Conservation (phyloP, 1,140 invertebrate species). For the Stegodyphus mimosarum region DNA sequence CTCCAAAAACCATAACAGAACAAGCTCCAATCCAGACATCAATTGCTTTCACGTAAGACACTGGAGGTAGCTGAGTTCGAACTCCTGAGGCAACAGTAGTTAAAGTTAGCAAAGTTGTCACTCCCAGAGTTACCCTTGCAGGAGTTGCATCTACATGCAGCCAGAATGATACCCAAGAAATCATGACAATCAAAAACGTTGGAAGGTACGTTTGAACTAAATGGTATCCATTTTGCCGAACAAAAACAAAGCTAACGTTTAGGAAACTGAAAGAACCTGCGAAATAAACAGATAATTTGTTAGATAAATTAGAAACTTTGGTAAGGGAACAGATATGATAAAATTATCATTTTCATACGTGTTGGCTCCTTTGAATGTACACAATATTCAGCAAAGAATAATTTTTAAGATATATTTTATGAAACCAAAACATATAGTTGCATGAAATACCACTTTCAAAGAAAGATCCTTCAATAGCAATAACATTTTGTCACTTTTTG, state of each 20-base stretch:
- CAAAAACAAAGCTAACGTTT: constrained; percentile 62
- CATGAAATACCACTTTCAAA: too few relatives aligned
- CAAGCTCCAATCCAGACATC: constrained; percentile 68
- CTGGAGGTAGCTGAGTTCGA: constrained; percentile 65
- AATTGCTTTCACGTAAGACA: constrained; percentile 67
- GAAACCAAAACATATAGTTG: too few relatives aligned
- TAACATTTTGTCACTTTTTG: too few relatives aligned
- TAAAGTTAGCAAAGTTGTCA: constrained; percentile 67
- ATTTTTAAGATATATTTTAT: too few relatives aligned
- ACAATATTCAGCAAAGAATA: too few relatives aligned
- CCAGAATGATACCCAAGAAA: constrained; percentile 93
- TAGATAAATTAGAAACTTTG: too few relatives aligned
- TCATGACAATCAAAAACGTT: constrained; percentile 86
- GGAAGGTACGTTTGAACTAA: constrained; percentile 91
- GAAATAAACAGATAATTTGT: too few relatives aligned
- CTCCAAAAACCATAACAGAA: constrained; percentile 67
- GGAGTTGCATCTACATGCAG: constrained; percentile 86
- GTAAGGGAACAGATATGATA: too few relatives aligned
- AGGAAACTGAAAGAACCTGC: constrained; percentile 63
- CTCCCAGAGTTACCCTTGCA: constrained; percentile 70
- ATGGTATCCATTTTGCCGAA: constrained; percentile 77
- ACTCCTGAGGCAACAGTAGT: constrained; percentile 66
- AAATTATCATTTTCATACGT: too few relatives aligned
- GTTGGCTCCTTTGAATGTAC: too few relatives aligned
- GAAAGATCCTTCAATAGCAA: too few relatives aligned